Base-by-base conservation (phyloP, 2,797 vertebrate species). In the Onychomys arenicola region DNA sequence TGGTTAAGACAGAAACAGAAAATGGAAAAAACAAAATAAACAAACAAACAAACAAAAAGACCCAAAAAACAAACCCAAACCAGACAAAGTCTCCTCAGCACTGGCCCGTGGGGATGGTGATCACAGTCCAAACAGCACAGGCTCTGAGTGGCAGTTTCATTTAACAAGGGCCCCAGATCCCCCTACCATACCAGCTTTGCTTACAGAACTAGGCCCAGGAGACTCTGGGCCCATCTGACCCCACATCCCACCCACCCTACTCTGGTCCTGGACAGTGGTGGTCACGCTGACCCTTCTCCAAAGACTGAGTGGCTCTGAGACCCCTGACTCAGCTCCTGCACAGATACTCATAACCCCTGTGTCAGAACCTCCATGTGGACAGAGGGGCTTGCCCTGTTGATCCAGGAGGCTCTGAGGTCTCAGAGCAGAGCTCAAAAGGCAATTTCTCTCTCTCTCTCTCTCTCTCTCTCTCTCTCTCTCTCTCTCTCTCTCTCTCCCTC, bases 21-120 rank as follows among this genome's bases (percentile, higher is more conserved):
- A 59, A 75, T 29, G 29, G 63, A 29, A 63, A 63, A 63, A 63
- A 9, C n/a, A n/a, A n/a, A n/a, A n/a, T n/a, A n/a, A n/a, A n/a
- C n/a, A n/a, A n/a, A n/a, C n/a, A n/a, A n/a, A n/a, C n/a, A n/a
- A n/a, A n/a, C n/a, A 27, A 25, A 9, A 63, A 63, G 57, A 17
- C n/a, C 57, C 19, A 19, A 8, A 57, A 59, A 23, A 6, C 57
- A 55, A 14, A n/a, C n/a, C 57, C 61, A 7, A 1, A 59, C 59
- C 37, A 4, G 14, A 27, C 27, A 1, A 0, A 0, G 40, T 7
- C 23, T 14, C 55, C n/a, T 11, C 13, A 0, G 0, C 25, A 29
- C 21, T 6, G 29, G 49, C 46, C 76, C 3, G 0, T 0, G 12
- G 43, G 16, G 8, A 16, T 12, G 57, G 49, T 21, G 34, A 11